Conservation (phyloP, 2,888 invertebrate genomes). For the Papilio protenor region DNA sequence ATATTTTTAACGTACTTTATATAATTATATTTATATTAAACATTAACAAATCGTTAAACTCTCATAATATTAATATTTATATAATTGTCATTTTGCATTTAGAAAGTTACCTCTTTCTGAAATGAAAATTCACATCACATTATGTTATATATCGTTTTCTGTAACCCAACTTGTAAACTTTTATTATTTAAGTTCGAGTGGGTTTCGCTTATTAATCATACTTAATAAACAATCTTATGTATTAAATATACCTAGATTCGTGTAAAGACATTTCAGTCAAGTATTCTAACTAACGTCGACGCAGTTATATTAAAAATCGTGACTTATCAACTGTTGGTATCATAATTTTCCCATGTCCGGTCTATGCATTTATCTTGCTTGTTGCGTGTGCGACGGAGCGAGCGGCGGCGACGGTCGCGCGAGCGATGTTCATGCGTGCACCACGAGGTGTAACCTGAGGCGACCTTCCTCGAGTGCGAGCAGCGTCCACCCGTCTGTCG, state of each 20-base stretch:
- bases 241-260: constrained; percentile 45
- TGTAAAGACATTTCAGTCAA: no score
- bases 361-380: constrained; percentile 45
- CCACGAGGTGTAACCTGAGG: constrained; percentile 60
- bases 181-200: constrained; percentile 36
- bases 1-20: background rate
- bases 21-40: background rate
- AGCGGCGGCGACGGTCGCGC: constrained; percentile 49
- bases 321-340: constrained; percentile 27
- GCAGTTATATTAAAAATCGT: background rate
- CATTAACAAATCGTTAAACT: background rate
- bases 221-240: constrained; percentile 2
- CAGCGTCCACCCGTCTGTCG: constrained; percentile 51
- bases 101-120: constrained; percentile 26
- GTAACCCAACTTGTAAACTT: constrained; percentile 39
- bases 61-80: background rate
- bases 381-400: constrained; percentile 46
- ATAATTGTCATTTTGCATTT: constrained; percentile 38
- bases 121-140: constrained; percentile 36
- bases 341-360: constrained; percentile 45
- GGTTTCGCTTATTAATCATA: constrained; percentile 14
- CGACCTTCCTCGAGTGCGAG: constrained; percentile 58
- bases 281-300: no score
- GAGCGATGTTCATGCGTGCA: constrained; percentile 59
- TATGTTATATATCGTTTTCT: constrained; percentile 4